These are phyloP conservation scores for Eurypyga helias DNA, from an alignment of 2,113 vertebrate genomes.

Conservation along the genomic window DNA sequence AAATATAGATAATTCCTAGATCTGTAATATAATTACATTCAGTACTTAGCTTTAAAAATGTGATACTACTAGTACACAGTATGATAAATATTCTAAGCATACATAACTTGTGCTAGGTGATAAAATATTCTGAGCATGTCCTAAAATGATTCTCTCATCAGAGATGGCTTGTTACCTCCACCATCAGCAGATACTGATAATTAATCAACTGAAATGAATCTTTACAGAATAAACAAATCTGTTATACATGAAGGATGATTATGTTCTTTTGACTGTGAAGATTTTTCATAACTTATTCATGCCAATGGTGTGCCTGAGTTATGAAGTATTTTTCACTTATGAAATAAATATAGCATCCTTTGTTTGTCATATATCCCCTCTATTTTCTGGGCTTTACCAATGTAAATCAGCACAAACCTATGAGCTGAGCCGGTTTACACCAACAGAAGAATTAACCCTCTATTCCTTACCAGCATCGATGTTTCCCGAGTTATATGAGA, in stretches of 20 bases:
- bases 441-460: not conserved
- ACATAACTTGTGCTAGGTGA: slow-evolving; percentile 60
- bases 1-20: not conserved
- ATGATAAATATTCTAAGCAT: slow-evolving; percentile 76
- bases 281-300: slow-evolving; percentile 83
- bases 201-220: slow-evolving; percentile 85
- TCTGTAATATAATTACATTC: slow-evolving; percentile 6
- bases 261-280: slow-evolving; percentile 79
- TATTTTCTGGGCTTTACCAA: slow-evolving; percentile 18
- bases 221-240: slow-evolving; percentile 85
- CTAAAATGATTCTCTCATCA: slow-evolving; percentile 80
- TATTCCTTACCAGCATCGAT: not conserved
- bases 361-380: slow-evolving; percentile 51
- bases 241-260: slow-evolving; percentile 83
- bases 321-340: slow-evolving; percentile 65
- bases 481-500: not conserved
- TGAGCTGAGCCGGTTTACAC: not conserved
- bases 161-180: slow-evolving; percentile 77
- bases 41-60: slow-evolving; percentile 11
- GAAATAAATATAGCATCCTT: slow-evolving; percentile 73
- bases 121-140: slow-evolving; percentile 82
- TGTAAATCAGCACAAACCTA: not conserved
- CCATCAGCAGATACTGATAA: slow-evolving; percentile 82
- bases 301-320: slow-evolving; percentile 62
- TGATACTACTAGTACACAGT: slow-evolving; percentile 22